Conservation (phyloP, 2,113 vertebrate genomes). For the Peromyscus maniculatus region DNA sequence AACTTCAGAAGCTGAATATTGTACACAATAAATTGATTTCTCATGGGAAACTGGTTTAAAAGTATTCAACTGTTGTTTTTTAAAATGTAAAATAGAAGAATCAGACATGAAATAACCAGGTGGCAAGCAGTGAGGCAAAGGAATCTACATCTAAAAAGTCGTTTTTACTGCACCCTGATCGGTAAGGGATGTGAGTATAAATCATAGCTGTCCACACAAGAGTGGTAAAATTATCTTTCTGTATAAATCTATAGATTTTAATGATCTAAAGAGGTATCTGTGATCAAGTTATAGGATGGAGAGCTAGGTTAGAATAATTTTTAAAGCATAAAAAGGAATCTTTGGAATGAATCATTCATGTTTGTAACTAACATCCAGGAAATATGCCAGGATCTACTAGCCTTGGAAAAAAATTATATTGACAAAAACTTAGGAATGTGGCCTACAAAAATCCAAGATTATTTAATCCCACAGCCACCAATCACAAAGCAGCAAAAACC, state of each 20-base stretch:
- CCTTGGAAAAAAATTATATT: background rate
- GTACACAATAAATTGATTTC: background rate
- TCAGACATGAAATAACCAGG: background rate
- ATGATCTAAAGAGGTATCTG: background rate
- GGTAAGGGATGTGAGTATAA: background rate
- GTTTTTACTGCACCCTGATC: background rate
- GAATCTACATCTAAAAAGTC: background rate
- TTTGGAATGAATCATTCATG: background rate
- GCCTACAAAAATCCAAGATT: background rate
- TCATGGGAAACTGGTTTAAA: constrained; percentile 19
- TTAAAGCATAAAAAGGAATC: background rate
- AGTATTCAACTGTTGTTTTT: background rate
- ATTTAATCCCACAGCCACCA: background rate
- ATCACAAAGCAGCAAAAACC: background rate
- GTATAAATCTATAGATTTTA: background rate
- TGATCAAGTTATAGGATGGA: background rate
- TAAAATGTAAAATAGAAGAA: background rate
- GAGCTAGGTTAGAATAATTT: background rate
- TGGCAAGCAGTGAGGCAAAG: background rate
- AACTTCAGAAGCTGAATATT: background rate
- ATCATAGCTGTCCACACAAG: background rate
- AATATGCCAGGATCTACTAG: background rate
- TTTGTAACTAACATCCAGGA: background rate
- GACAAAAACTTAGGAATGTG: background rate
- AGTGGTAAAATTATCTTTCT: background rate